A percentile compares a stretch with the other conserved stretches of the same genome.
Conservation (phyloP, 1,140 invertebrate species). For the Drosophila melanogaster region DNA sequence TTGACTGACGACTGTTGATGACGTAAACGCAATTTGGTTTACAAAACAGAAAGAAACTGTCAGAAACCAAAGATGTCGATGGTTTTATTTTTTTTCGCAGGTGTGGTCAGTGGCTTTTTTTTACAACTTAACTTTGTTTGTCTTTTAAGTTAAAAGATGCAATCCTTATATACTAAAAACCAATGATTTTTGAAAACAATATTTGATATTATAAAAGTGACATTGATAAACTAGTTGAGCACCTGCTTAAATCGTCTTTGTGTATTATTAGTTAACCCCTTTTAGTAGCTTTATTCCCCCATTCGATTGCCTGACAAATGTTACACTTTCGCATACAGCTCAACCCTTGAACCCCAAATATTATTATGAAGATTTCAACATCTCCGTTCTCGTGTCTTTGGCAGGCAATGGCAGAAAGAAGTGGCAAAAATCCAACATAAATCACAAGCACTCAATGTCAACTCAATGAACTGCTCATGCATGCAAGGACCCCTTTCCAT, state of each 20-base stretch:
- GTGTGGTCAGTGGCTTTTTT: not conserved
- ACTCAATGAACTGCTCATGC: constrained; percentile 78
- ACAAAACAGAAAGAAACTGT: constrained; percentile 25
- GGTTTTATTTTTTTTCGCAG: constrained; percentile 1
- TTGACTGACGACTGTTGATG: constrained; percentile 31
- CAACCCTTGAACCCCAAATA: constrained; percentile 7
- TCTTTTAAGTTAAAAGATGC: no score
- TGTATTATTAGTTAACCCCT: not conserved
- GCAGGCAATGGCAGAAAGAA: constrained; percentile 28
- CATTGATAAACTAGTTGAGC: not conserved
- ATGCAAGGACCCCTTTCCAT: constrained; percentile 33
- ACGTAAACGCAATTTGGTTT: constrained; percentile 51
- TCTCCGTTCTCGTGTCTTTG: constrained; percentile 7
- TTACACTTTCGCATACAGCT: constrained; percentile 38
- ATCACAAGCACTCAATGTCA: constrained; percentile 82
- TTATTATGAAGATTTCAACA: not conserved
- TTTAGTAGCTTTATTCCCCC: not conserved
- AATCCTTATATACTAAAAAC: no score
- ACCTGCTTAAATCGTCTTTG: not conserved
- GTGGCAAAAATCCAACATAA: constrained; percentile 64
- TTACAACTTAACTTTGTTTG: not conserved
- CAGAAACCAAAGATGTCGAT: constrained; percentile 20
- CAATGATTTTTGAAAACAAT: no score
- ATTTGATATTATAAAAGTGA: not conserved
- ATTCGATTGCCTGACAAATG: constrained; percentile 3